Base-by-base conservation (phyloP, 2,888 invertebrate species). In the Anaspis maculata region DNA sequence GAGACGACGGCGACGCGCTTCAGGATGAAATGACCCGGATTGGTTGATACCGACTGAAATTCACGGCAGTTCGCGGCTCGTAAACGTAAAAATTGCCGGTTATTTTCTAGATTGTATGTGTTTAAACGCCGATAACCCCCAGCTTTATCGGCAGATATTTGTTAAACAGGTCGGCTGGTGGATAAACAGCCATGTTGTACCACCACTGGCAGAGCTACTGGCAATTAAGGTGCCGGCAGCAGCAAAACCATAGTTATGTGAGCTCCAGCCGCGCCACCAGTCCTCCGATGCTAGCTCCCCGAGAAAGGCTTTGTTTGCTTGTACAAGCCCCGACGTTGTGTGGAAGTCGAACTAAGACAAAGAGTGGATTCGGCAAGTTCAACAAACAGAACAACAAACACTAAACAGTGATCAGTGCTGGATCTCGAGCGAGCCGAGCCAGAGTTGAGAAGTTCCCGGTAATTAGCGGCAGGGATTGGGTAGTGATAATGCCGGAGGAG, bases 391-490 rank as follows among this genome's bases (percentile, higher is more conserved):
- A 54, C 56, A 59, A 59, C 60, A 57, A 58, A 57, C 59, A 57
- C 49, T 53, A 57, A 58, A 58, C 56, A 56, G 55, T 53, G 58
- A 59, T 60, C 54, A 55, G 50, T 27, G 34, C 44, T 42, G 48
- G 41, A 50, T 44, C 45, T 40, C 39, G 40, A 36, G 38, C 42
- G 37, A n/a, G n/a, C n/a, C n/a, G n/a, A n/a, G 34, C 37, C 39
- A 40, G 44, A 45, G 46, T 43, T 49, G 53, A 54, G 56, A 61
- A 61, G 56, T 61, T 58, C 47, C 28, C 41, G 49, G 59, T 61
- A 63, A 63, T 63, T 61, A 62, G 59, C 59, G 54, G 56, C 56
- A 42, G 52, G 57, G 57, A 59, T 54, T 46, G 54, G 53, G 54
- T 54, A 46, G 58, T 52, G 60, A 61, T 61, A 61, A 61, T 61